These are phyloP conservation scores for Bagarius yarrelli DNA, from an alignment of 2,113 vertebrate species.

Conservation along the genomic window DNA sequence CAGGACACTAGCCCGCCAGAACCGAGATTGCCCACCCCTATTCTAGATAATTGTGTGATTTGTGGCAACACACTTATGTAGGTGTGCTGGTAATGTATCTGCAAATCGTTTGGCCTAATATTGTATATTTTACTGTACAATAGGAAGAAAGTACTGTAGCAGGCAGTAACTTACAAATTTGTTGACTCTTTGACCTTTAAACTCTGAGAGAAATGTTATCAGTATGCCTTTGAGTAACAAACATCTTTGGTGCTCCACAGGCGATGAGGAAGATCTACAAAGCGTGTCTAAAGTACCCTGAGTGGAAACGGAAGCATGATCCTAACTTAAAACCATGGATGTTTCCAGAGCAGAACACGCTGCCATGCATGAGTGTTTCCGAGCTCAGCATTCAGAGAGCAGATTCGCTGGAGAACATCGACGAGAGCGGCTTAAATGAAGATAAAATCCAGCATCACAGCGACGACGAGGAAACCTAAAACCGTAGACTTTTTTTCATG, in stretches of 20 bases:
- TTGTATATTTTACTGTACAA: no score
- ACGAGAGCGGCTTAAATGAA: constrained; percentile 76
- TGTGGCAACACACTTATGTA: no score
- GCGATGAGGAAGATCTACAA: constrained; percentile 86
- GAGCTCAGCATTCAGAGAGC: constrained; percentile 74
- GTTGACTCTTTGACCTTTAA: neutral
- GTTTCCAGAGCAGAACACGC: constrained; percentile 77
- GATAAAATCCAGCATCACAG: constrained; percentile 69
- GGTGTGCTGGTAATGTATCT: no score
- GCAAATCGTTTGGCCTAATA: no score
- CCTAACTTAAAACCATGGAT: constrained; percentile 79
- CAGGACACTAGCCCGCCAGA: no score
- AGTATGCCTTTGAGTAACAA: neutral
- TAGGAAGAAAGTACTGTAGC: no score
- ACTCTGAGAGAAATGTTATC: neutral
- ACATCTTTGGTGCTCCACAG: constrained; percentile 53
- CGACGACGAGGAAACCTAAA: constrained; percentile 73
- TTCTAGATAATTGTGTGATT: no score
- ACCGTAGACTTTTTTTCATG: constrained; percentile 31
- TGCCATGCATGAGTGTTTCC: constrained; percentile 68
- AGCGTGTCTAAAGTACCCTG: constrained; percentile 81
- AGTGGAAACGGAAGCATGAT: constrained; percentile 80
- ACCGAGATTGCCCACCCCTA: no score
- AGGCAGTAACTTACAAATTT: neutral
- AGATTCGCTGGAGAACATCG: constrained; percentile 79